Percentiles rank a stretch among this genome's conserved stretches.
phyloP scores from a whole-genome alignment of 1,140 invertebrate species.

The Phymorhynchus buccinoides region DNA sequence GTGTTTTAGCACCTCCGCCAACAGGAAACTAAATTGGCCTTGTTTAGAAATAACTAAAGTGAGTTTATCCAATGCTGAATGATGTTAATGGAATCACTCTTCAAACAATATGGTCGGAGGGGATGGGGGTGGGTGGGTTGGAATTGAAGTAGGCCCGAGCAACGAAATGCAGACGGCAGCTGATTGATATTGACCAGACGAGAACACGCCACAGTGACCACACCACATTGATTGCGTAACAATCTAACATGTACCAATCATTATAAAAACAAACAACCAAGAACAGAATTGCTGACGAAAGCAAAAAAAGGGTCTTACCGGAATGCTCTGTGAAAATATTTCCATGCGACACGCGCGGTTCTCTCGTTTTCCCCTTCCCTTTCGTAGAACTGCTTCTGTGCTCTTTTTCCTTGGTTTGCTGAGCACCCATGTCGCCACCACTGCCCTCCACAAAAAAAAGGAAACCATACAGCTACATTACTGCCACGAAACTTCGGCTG shows the following conservation, averaged over 20 bases:
- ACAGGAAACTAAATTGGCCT: too few species aligned
- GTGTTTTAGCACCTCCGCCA: too few species aligned
- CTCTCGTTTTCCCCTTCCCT: slow-evolving; percentile 57
- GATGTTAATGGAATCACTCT: too few species aligned
- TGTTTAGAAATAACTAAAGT: too few species aligned
- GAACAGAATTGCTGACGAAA: background rate
- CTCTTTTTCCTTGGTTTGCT: slow-evolving; percentile 52
- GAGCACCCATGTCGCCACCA: slow-evolving; percentile 54
- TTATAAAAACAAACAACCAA: background rate
- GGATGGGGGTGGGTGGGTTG: too few species aligned
- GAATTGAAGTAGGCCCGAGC: too few species aligned
- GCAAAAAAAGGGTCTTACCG: slow-evolving; percentile 45
- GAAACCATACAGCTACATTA: slow-evolving; percentile 33
- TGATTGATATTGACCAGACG: background rate
- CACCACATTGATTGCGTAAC: background rate
- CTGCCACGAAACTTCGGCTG: slow-evolving; percentile 14
- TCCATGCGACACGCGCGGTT: slow-evolving; percentile 41
- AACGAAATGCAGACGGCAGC: too few species aligned
- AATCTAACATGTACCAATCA: too few species aligned
- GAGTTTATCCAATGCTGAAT: too few species aligned
- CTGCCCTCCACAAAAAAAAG: slow-evolving; percentile 18
- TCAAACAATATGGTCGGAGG: too few species aligned
- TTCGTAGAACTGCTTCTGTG: slow-evolving; percentile 43
- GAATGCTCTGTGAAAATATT: slow-evolving; percentile 39
- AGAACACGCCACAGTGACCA: background rate